phyloP scores from a whole-genome alignment of 1,140 invertebrate genomes.

The Ylistrum balloti region DNA sequence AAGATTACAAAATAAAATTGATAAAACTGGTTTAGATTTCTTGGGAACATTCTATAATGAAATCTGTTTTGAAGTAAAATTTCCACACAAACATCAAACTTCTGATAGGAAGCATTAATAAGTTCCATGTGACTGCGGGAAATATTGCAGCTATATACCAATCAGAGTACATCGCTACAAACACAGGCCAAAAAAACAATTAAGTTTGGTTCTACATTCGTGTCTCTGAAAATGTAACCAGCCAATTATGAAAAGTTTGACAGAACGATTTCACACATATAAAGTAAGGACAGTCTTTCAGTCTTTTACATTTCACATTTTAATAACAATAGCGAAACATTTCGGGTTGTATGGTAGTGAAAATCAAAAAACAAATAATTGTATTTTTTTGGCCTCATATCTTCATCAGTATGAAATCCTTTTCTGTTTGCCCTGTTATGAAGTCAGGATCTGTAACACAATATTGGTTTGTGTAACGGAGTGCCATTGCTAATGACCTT shows the following conservation, averaged over 20 bases:
- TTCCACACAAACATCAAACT: slow-evolving; percentile 15
- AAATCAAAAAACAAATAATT: background rate
- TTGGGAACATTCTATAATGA: slow-evolving; percentile 17
- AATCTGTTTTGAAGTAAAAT: background rate
- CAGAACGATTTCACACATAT: background rate
- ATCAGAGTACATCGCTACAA: background rate
- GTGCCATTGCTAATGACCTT: slow-evolving; percentile 32
- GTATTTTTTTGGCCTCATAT: background rate
- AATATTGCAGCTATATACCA: background rate
- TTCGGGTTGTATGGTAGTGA: background rate
- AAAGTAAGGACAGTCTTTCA: background rate
- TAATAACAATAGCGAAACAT: too few relatives aligned
- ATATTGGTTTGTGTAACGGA: background rate
- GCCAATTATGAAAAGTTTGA: background rate
- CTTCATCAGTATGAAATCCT: slow-evolving; percentile 24
- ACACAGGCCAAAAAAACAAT: background rate
- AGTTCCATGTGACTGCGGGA: background rate
- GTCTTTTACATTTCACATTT: too few relatives aligned
- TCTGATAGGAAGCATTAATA: background rate
- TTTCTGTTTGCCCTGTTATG: background rate
- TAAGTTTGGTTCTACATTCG: background rate
- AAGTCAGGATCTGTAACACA: background rate
- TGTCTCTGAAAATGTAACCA: background rate
- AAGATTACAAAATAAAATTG: slow-evolving; percentile 35
- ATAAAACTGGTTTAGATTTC: slow-evolving; percentile 7